Percentiles rank a stretch among this genome's conserved stretches.
Conservation (phyloP, 2,113 vertebrate genomes). For the Parus major region DNA sequence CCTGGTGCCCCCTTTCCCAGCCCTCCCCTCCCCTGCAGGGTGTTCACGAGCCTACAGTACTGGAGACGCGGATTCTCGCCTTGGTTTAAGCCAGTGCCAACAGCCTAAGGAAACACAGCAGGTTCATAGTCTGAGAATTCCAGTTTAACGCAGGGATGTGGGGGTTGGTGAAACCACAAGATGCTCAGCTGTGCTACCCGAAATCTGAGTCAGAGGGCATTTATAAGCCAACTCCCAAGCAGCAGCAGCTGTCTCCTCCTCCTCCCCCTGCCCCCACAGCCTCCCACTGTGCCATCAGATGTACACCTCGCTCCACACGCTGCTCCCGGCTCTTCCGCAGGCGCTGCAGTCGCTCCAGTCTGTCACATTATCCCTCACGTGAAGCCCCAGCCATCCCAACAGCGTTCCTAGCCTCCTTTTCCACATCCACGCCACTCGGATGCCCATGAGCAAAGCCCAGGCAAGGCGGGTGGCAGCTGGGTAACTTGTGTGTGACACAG, state of each 20-base stretch:
- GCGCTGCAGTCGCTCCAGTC: constrained; percentile 4
- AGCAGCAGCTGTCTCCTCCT: constrained; percentile 50
- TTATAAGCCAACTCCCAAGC: constrained; percentile 44
- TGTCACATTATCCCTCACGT: constrained; percentile 30
- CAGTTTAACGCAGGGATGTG: constrained; percentile 24
- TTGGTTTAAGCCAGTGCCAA: constrained; percentile 15
- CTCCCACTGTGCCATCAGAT: constrained; percentile 54
- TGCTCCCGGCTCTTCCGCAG: neutral
- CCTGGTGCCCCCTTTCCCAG: neutral
- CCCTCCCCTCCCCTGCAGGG: neutral
- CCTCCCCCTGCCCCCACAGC: constrained; percentile 31
- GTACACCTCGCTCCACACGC: constrained; percentile 2
- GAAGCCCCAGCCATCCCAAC: neutral
- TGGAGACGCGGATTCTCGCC: neutral
- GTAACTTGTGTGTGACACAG: accelerated
- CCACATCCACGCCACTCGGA: neutral
- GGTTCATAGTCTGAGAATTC: constrained; percentile 60
- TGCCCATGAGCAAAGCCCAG: accelerated
- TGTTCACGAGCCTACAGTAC: neutral
- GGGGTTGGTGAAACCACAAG: constrained; percentile 53
- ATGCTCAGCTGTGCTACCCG: constrained; percentile 38
- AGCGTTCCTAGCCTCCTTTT: neutral
- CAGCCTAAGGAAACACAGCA: constrained; percentile 48
- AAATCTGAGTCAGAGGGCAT: constrained; percentile 64
- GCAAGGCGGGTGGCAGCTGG: neutral